Evolutionary conservation across 2,888 invertebrate genomes (phyloP), one percentile per base, ranked within the genome.

Genomic region (Cetonia aurata): DNA sequence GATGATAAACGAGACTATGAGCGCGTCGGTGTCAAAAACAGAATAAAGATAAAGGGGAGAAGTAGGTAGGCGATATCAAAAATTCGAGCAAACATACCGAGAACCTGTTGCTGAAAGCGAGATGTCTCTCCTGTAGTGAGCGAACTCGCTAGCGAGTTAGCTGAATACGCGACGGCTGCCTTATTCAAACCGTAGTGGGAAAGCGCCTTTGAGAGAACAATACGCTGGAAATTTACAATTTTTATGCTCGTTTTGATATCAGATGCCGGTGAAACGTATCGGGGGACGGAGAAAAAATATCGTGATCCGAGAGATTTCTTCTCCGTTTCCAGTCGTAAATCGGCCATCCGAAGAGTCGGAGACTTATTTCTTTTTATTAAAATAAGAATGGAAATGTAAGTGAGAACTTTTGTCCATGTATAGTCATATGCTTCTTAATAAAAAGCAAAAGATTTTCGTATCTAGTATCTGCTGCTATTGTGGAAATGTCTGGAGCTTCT

Each of bases 71-170:
- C 33, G 33, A 33, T 48, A 48, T 33, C 48, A 33, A 62, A 62
- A 62, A 48, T 62, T 62, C 48, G 31, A 62, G 37, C 33, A 62
- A 62, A 62, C 62, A 50, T 46, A 50, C 25, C 25, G 31, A 37
- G 44, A 62, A 62, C 62, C 62, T 62, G 62, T 62, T 62, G 62
- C 62, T 62, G 9, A 48, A 31, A 13, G 62, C 62, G 17, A 48
- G 48, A 62, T 15, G 33, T 44, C n/a, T 44, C 62, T 33, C 31
- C 31, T 33, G 9, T 15, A 62, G 33, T 25, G 25, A 25, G 4
- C 48, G 48, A 19, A 48, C 17, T 59, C 19, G 42, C 13, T 12
- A 53, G n/a, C 31, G 10, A 17, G 41, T 41, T 17, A 37, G 41
- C 41, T n/a, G 15, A 15, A 56, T 37, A 37, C 41, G 56, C 56